Conservation (phyloP, 92 coral and sea anemone genomes). For the Palythoa grandiflora region DNA sequence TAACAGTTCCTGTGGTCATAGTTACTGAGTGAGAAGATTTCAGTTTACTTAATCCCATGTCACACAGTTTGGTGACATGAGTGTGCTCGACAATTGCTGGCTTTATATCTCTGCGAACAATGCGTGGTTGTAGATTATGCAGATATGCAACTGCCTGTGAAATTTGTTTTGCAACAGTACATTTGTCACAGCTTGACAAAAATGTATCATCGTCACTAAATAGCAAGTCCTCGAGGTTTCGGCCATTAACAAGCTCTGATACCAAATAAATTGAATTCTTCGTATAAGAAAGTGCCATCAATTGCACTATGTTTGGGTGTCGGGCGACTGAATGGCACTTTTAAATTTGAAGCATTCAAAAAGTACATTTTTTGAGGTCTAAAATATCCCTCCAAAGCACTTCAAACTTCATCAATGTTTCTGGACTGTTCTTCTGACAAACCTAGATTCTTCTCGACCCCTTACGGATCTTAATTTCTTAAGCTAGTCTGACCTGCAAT, state of each 20-base stretch:
- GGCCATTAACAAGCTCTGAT: slow-evolving; percentile 50
- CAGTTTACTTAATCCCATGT: slow-evolving; percentile 5
- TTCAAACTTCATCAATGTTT: too few species aligned
- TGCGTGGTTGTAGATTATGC: neutral
- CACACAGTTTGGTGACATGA: slow-evolving; percentile 1
- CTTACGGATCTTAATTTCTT: too few species aligned
- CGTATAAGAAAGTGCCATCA: slow-evolving; percentile 53
- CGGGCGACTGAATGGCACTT: neutral
- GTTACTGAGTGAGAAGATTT: neutral
- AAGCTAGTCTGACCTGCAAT: too few species aligned
- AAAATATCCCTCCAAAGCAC: too few species aligned
- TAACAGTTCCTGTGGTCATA: slow-evolving; percentile 8
- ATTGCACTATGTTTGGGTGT: slow-evolving; percentile 64
- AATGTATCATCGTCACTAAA: slow-evolving; percentile 46
- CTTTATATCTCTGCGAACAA: slow-evolving; percentile 6
- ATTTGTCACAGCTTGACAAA: slow-evolving; percentile 35
- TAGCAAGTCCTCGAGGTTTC: slow-evolving; percentile 58
- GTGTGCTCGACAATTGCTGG: slow-evolving; percentile 3
- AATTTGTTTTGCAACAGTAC: slow-evolving; percentile 10
- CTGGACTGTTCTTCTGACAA: too few species aligned
- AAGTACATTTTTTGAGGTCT: too few species aligned
- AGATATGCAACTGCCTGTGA: slow-evolving; percentile 9
- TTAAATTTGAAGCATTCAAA: too few species aligned
- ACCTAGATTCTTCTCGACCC: too few species aligned
- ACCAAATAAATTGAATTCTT: slow-evolving; percentile 47